Base-by-base conservation (phyloP, 2,113 vertebrate species). In the Phalacrocorax carbo region DNA sequence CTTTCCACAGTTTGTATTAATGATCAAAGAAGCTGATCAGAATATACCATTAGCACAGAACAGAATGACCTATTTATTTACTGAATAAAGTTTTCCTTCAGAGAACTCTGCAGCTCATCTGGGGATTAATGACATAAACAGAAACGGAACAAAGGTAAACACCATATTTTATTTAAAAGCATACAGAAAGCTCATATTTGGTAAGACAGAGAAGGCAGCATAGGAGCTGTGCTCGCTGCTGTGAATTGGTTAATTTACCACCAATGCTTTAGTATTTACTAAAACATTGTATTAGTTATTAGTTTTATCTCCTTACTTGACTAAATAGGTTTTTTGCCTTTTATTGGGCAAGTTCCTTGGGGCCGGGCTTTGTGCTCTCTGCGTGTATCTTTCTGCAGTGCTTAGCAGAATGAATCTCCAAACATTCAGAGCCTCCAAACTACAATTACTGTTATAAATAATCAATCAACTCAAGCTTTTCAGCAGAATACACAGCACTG, bases 401-500 rank as follows among this genome's bases (percentile, higher is more conserved):
- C 57, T 60, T 61, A 25, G 12, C 23, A 76, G 13, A 82, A 62
- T 14, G 48, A 32, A 6, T 34, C 4, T 68, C n/a, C 32, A 46
- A 81, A 21, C 3, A 32, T 18, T 89, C 32, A 40, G 21, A 44
- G 26, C 21, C 62, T 93, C 34, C 40, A 64, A 55, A 46, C 2
- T 10, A 34, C 0, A 0, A 32, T 0, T 18, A 3, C 21, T 72
- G 7, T 62, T 68, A 22, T 25, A 71, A 85, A 65, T 65, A 55
- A 42, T 4, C 5, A 49, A 36, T 9, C 27, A 58, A 23, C 8
- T 46, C 4, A 4, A n/a, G n/a, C 32, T 46, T 93, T 42, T 87
- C 73, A 48, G 34, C 26, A 87, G 52, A 84, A 60, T 32, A 62
- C 14, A 38, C 9, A 66, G 5, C 22, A 11, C 21, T 70, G 29